These are phyloP conservation scores for Scaptomyza caliginosa DNA, from an alignment of 2,888 invertebrate species.

Conservation along the genomic window DNA sequence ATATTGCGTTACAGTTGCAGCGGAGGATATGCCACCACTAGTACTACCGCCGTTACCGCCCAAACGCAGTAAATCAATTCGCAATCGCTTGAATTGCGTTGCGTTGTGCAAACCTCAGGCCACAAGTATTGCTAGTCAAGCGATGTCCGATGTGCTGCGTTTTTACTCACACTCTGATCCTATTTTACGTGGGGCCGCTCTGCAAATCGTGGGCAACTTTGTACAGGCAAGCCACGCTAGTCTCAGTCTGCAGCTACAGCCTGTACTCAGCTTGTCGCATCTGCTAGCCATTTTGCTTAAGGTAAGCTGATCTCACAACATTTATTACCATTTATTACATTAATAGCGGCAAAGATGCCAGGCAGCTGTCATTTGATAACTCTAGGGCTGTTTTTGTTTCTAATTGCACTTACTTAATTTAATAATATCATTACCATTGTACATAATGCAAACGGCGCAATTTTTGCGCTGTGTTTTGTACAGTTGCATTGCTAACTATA, in stretches of 20 bases:
- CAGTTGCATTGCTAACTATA: constrained; percentile 64
- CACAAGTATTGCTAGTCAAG: constrained; percentile 31
- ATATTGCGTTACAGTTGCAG: constrained; percentile 60
- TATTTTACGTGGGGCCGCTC: constrained; percentile 83
- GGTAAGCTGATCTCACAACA: constrained; percentile 64
- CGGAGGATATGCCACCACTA: constrained; percentile 72
- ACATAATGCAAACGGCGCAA: constrained; percentile 65
- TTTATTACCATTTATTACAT: constrained; percentile 13
- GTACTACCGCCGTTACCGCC: constrained; percentile 72
- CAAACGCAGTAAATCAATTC: constrained; percentile 79
- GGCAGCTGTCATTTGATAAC: constrained; percentile 31
- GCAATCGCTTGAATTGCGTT: constrained; percentile 49
- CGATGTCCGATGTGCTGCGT: constrained; percentile 80
- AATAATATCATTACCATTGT: constrained; percentile 49
- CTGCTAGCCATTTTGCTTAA: constrained; percentile 82
- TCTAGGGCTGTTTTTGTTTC: neutral
- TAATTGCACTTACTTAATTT: constrained; percentile 47
- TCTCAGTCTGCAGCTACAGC: constrained; percentile 53
- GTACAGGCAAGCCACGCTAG: constrained; percentile 72
- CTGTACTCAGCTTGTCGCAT: constrained; percentile 74
- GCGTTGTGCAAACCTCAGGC: constrained; percentile 1
- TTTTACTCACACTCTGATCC: constrained; percentile 83
- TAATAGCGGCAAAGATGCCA: constrained; percentile 24
- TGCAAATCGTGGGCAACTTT: constrained; percentile 83
- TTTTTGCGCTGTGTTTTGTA: constrained; percentile 21